Base-by-base conservation (phyloP, 1,140 invertebrate genomes). In the Cherax quadricarinatus region DNA sequence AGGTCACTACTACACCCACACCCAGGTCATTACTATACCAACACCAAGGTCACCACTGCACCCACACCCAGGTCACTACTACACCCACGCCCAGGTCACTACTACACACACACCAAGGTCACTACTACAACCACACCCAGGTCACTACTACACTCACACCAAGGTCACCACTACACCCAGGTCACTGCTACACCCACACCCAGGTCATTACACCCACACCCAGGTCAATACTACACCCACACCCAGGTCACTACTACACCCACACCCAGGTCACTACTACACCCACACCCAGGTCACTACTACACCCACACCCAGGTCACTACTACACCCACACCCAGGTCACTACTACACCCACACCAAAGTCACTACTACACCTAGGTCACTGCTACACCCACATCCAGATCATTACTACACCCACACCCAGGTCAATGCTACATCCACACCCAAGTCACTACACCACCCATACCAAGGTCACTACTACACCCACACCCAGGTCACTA, bases 321-420 rank as follows among this genome's bases (percentile, higher is more conserved):
- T 70, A 73, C n/a, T 83, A 53, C 48, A 7, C 84, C 48, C 75
- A 89, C 51, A 89, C 75, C 49, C 80, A 70, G 88, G 88, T 89
- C 12, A 70, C 41, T 80, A 7, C 9, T 60, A 9, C 57, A 16
- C 57, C 16, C 57, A 60, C 57, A 9, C 1, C 30, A 41, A 41
- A 2, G 30, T 41, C 30, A 41, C 30, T 41, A 41, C 30, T 41
- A 41, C 57, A 10, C 57, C 16, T 3, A 60, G 16, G 57, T 60
- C 16, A 9, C 57, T 16, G 3, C 21, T 66, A 66, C 62, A 21
- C 18, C 18, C 21, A 66, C 62, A 66, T 5, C 4, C 1, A 16
- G n/a, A n/a, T 66, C 62, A 14, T 16, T 21, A 18, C 62, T 66
- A 66, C 14, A 14, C 14, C 53, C 53, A 57, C 53, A 57, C 9